phyloP scores from a whole-genome alignment of 1,140 invertebrate species.

The Lasaia peninsularis region DNA sequence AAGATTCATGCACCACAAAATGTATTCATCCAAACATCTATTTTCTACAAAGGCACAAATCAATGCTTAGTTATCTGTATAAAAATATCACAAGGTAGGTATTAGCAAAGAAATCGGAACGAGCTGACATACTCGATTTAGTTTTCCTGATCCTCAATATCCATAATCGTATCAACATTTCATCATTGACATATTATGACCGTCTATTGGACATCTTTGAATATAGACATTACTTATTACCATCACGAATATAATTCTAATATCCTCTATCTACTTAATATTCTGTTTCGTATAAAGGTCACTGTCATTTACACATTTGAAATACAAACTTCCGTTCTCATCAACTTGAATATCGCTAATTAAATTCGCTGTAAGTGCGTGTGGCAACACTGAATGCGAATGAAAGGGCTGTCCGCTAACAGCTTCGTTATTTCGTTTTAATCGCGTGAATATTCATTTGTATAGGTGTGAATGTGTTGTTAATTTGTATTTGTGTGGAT shows the following conservation, averaged over 20 bases:
- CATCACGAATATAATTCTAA: too few species aligned
- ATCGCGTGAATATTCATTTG: conserved; percentile 35
- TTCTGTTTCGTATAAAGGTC: conserved; percentile 28
- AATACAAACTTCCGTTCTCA: conserved; percentile 23
- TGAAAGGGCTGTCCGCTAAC: conserved; percentile 17
- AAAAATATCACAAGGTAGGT: too few species aligned
- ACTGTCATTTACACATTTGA: conserved; percentile 25
- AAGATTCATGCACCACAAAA: too few species aligned
- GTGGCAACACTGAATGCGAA: conserved; percentile 20
- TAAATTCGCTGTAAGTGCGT: conserved; percentile 20
- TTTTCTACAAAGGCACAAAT: too few species aligned
- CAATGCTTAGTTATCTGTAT: too few species aligned
- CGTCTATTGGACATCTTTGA: too few species aligned
- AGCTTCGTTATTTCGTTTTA: conserved; percentile 26
- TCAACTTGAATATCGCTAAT: conserved; percentile 21
- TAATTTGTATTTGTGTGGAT: conserved; percentile 8
- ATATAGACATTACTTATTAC: background rate
- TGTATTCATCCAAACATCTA: too few species aligned
- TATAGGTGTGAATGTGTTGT: conserved; percentile 8
- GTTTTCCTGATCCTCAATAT: too few species aligned
- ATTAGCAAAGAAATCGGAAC: too few species aligned
- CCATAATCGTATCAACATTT: too few species aligned
- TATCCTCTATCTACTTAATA: background rate
- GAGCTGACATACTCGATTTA: too few species aligned
- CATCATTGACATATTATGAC: too few species aligned